phyloP scores from a whole-genome alignment of 2,888 invertebrate species.

The Drosophila gaucha region DNA sequence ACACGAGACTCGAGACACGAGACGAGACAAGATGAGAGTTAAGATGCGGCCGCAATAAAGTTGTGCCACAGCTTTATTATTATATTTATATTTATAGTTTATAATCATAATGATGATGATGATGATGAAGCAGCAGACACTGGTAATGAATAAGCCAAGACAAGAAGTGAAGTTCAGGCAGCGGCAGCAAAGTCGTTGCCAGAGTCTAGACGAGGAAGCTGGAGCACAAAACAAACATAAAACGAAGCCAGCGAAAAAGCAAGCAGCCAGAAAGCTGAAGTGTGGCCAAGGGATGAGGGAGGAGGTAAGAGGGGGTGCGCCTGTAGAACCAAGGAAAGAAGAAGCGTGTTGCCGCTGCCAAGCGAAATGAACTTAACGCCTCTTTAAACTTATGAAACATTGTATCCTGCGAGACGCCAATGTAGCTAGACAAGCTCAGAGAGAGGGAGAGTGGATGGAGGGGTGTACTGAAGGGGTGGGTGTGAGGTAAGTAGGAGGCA shows the following conservation, averaged over 20 bases:
- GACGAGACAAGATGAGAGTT: conserved; percentile 9
- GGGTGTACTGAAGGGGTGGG: too few species aligned
- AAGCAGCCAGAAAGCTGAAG: conserved; percentile 6
- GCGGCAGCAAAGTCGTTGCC: conserved; percentile 20
- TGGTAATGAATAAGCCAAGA: conserved; percentile 68
- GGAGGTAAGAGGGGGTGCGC: background rate
- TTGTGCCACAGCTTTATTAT: conserved; percentile 37
- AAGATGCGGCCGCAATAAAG: conserved; percentile 41
- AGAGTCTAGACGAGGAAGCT: conserved; percentile 39
- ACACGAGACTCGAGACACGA: conserved; percentile 32
- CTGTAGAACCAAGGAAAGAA: conserved; percentile 3
- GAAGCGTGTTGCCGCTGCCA: conserved; percentile 16
- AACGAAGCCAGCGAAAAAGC: conserved; percentile 40
- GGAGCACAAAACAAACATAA: conserved; percentile 66
- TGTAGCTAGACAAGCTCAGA: conserved; percentile 16
- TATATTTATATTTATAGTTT: conserved; percentile 62
- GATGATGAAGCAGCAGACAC: conserved; percentile 36
- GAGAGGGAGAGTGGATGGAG: background rate
- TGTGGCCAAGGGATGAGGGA: background rate
- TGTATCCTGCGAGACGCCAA: conserved; percentile 50
- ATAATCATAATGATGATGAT: background rate
- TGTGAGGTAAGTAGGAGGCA: background rate
- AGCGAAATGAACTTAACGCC: conserved; percentile 76
- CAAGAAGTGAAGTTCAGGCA: conserved; percentile 2
- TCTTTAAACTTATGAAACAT: conserved; percentile 73